Evolutionary conservation across 2,888 invertebrate species (phyloP).

Genomic region (Cremastobaeus sp.): DNA sequence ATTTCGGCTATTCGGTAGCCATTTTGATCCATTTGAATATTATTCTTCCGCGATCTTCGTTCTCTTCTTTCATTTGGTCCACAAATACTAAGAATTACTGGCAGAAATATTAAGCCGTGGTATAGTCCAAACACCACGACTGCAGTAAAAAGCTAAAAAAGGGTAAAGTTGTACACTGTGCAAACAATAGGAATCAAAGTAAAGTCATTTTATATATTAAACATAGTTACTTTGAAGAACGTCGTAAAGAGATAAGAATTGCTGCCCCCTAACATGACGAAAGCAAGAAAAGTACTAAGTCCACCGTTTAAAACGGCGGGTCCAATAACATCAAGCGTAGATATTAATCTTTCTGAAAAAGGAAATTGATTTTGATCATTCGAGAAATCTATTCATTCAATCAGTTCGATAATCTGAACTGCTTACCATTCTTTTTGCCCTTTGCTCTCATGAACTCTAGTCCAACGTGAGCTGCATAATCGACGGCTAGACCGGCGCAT

Average conservation of each 20-base stretch:
- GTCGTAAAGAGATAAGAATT: constrained; percentile 79
- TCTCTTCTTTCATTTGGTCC: constrained; percentile 74
- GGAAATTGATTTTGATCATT: constrained; percentile 3
- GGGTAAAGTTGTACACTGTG: too few relatives aligned
- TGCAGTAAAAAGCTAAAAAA: constrained; percentile 78
- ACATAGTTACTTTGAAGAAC: constrained; percentile 79
- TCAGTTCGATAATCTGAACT: too few relatives aligned
- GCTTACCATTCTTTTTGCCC: constrained; percentile 77
- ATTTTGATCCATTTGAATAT: constrained; percentile 49
- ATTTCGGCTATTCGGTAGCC: constrained; percentile 54
- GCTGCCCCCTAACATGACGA: constrained; percentile 78
- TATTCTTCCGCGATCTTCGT: constrained; percentile 42
- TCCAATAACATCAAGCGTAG: constrained; percentile 78
- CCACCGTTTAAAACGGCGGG: constrained; percentile 80
- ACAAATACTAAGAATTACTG: constrained; percentile 78
- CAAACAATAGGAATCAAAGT: too few relatives aligned
- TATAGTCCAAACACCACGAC: constrained; percentile 80
- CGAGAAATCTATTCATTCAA: too few relatives aligned
- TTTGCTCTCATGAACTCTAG: constrained; percentile 78
- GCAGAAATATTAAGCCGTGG: constrained; percentile 79
- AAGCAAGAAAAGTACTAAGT: constrained; percentile 80
- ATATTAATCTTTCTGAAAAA: constrained; percentile 72
- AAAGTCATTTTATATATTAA: neutral
- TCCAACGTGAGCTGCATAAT: constrained; percentile 80
- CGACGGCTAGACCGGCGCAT: constrained; percentile 79